Percentiles rank a stretch among this genome's conserved stretches.
These are phyloP conservation scores for Oithona nana DNA, from an alignment of 2,888 invertebrate species.

Conservation along the genomic window DNA sequence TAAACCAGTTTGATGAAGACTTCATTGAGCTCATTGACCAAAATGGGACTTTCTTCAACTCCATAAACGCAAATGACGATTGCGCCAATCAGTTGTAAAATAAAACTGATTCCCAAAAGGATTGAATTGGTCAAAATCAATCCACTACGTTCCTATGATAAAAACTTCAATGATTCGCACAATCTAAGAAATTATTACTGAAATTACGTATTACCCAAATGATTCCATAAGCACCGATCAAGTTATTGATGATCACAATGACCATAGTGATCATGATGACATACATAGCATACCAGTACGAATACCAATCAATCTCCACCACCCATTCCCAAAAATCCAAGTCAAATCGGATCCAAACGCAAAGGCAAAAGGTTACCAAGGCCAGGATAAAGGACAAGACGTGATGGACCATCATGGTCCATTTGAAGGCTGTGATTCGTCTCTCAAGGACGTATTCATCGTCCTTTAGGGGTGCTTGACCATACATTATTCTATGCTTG, in stretches of 20 bases:
- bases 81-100: neutral
- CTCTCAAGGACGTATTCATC: neutral
- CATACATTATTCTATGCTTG: too few relatives aligned
- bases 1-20: constrained; percentile 1
- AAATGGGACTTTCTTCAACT: constrained; percentile 3
- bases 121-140: too few relatives aligned
- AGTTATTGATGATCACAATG: neutral
- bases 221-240: neutral
- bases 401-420: neutral
- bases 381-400: neutral
- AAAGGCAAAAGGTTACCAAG: neutral
- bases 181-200: too few relatives aligned
- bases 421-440: neutral
- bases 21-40: neutral
- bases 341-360: constrained; percentile 13
- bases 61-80: constrained; percentile 8
- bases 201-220: too few relatives aligned
- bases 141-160: too few relatives aligned
- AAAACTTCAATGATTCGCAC: too few relatives aligned
- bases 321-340: constrained; percentile 13
- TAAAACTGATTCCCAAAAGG: neutral
- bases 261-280: neutral
- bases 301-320: constrained; percentile 5
- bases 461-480: too few relatives aligned
- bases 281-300: constrained; percentile 1